Evolutionary conservation across 2,888 invertebrate genomes (phyloP).

Genomic region (Galeopsomyia nigrocyanea): DNA sequence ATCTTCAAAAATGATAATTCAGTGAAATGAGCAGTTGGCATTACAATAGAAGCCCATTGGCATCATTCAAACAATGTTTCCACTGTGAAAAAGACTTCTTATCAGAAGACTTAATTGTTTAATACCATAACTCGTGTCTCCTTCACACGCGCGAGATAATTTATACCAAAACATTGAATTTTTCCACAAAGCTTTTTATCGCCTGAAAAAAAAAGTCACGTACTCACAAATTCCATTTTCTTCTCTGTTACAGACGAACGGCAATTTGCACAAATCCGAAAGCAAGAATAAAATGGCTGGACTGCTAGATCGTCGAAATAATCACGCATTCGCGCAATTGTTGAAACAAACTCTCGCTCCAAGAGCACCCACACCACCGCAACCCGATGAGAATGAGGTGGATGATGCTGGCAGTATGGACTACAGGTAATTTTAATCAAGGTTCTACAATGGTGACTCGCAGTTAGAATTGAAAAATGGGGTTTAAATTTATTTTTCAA

Average conservation of each 20-base stretch:
- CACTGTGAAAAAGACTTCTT: not conserved
- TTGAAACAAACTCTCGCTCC: slow-evolving; percentile 36
- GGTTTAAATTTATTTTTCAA: too few relatives aligned
- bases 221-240: not conserved
- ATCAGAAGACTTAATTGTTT: too few relatives aligned
- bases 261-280: slow-evolving; percentile 31
- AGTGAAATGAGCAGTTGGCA: too few relatives aligned
- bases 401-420: slow-evolving; percentile 62
- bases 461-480: too few relatives aligned
- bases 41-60: too few relatives aligned
- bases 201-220: slow-evolving; percentile 1
- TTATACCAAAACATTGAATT: too few relatives aligned
- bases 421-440: slow-evolving; percentile 52
- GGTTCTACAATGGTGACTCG: too few relatives aligned
- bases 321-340: slow-evolving; percentile 12
- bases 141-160: too few relatives aligned
- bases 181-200: too few relatives aligned
- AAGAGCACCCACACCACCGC: slow-evolving; percentile 41
- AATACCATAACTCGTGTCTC: too few relatives aligned
- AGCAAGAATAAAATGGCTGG: slow-evolving; percentile 44
- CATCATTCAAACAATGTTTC: too few relatives aligned
- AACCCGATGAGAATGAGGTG: slow-evolving; percentile 56
- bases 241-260: slow-evolving; percentile 38
- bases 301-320: slow-evolving; percentile 37
- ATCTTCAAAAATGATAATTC: too few relatives aligned